Conservation (phyloP, 2,113 vertebrate species). For the Varanus komodoensis region DNA sequence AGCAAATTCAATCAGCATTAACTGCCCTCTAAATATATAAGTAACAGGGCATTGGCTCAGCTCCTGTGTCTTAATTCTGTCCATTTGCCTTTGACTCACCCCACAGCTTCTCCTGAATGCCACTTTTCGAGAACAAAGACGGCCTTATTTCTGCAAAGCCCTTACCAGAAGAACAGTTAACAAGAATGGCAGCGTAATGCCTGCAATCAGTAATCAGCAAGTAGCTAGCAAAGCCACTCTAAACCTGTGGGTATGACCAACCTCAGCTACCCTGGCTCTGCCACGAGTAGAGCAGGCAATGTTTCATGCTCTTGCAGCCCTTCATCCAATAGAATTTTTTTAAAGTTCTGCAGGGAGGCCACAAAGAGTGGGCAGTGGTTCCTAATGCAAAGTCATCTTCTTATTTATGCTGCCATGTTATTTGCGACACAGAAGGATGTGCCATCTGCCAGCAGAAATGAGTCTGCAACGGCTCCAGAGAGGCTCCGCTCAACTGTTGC, state of each 20-base stretch:
- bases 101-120: neutral
- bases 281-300: constrained; percentile 3
- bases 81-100: neutral
- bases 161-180: neutral
- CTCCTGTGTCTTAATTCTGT: neutral
- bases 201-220: neutral
- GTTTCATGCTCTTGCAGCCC: constrained; percentile 27
- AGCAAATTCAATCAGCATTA: too few species aligned
- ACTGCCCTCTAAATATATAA: neutral
- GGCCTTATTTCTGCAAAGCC: neutral
- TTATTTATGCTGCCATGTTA: neutral
- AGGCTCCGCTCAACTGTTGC: neutral
- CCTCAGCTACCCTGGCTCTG: neutral
- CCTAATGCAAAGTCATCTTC: neutral
- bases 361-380: constrained; percentile 27
- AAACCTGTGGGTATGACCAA: neutral
- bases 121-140: neutral
- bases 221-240: neutral
- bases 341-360: neutral
- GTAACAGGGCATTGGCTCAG: neutral
- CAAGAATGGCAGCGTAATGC: neutral
- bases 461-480: neutral
- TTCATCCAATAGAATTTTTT: neutral
- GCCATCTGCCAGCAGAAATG: neutral
- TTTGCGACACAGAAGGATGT: neutral